A percentile compares a stretch with the other conserved stretches of the same genome.
phyloP scores from a whole-genome alignment of 2,113 vertebrate genomes.

The Murina feae region DNA sequence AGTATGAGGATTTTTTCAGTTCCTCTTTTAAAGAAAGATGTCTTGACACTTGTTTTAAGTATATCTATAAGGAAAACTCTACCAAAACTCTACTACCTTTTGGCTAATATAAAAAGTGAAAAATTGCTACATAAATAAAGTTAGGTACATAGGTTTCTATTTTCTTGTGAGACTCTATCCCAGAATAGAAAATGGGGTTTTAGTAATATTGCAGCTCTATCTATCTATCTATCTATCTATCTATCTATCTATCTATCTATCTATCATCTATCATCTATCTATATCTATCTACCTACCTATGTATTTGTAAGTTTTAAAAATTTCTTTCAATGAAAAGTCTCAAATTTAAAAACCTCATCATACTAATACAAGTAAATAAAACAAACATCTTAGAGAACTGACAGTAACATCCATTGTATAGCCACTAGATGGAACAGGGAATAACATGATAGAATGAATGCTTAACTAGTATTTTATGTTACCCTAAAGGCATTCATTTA shows the following conservation, averaged over 20 bases:
- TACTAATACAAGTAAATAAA: slow-evolving; percentile 11
- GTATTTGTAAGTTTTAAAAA: neutral
- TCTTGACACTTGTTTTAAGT: neutral
- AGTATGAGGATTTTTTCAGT: neutral
- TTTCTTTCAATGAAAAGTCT: neutral
- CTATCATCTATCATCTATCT: neutral
- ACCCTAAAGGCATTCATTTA: neutral
- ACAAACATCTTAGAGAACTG: neutral
- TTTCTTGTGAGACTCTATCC: neutral
- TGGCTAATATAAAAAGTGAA: neutral
- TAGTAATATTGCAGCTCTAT: neutral
- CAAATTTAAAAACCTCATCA: neutral
- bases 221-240: neutral
- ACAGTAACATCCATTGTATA: neutral
- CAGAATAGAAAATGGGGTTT: neutral
- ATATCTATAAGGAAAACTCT: neutral
- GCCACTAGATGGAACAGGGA: neutral
- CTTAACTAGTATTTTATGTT: neutral
- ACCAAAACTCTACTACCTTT: neutral
- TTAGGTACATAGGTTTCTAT: neutral
- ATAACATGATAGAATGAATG: neutral
- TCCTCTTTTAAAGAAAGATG: neutral
- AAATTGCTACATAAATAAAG: neutral
- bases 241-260: neutral
- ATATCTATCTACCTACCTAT: neutral